A percentile compares a stretch with the other conserved stretches of the same genome.
phyloP scores from a whole-genome alignment of 2,797 vertebrate genomes.

The Gobionotothen gibberifrons region DNA sequence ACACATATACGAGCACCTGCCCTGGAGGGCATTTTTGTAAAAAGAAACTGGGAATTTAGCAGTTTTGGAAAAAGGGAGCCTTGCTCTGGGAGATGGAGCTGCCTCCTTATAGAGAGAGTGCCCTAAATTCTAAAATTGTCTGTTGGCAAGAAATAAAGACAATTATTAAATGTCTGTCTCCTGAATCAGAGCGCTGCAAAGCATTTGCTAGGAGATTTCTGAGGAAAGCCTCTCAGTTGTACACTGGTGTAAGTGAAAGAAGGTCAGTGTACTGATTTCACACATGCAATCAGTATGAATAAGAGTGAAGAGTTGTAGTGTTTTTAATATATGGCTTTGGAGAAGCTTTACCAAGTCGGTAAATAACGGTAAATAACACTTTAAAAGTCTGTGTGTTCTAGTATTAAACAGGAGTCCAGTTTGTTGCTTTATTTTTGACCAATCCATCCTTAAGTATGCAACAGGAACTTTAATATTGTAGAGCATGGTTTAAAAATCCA shows the following conservation, averaged over 20 bases:
- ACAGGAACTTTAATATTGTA: not conserved
- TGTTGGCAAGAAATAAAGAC: conserved; percentile 2
- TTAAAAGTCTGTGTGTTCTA: not conserved
- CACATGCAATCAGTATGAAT: too few species aligned
- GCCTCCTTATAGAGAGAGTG: not conserved
- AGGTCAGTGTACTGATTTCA: too few species aligned
- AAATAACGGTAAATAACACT: too few species aligned
- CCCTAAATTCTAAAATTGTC: not conserved
- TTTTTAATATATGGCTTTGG: too few species aligned
- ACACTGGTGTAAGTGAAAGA: too few species aligned
- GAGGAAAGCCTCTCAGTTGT: not conserved
- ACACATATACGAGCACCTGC: conserved; percentile 11
- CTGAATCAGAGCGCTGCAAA: not conserved
- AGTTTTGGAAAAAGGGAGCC: not conserved
- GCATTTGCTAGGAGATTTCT: not conserved
- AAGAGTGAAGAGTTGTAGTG: too few species aligned
- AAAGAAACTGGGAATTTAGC: conserved; percentile 13
- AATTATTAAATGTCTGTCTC: conserved; percentile 3
- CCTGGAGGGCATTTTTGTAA: conserved; percentile 28
- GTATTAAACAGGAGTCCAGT: not conserved
- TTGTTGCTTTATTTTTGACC: not conserved
- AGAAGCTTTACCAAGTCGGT: too few species aligned
- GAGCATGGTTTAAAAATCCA: not conserved
- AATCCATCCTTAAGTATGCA: not conserved
- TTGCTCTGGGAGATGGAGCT: conserved; percentile 12